A percentile compares a stretch with the other conserved stretches of the same genome.
Conservation (phyloP, 2,888 invertebrate genomes). For the Diplazon laetatorius region DNA sequence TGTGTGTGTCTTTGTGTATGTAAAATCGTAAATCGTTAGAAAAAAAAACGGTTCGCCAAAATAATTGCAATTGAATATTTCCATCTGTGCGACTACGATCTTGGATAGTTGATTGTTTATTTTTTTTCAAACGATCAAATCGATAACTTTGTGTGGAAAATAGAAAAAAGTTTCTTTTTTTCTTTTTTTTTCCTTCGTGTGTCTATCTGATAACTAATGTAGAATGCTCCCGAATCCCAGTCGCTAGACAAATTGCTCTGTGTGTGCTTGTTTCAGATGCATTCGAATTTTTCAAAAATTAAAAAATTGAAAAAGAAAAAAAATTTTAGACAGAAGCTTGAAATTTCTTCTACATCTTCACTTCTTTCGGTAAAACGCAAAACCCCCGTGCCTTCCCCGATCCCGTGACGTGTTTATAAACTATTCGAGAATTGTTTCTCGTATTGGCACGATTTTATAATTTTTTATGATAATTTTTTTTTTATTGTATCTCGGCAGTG, state of each 20-base stretch:
- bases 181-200: constrained; percentile 12
- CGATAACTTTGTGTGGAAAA: background rate
- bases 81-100: background rate
- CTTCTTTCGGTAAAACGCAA: constrained; percentile 51
- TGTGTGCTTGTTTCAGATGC: constrained; percentile 55
- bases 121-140: constrained; percentile 2
- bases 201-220: constrained; percentile 1
- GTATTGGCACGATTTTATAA: constrained; percentile 32
- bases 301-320: background rate
- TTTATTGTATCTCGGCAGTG: constrained; percentile 9
- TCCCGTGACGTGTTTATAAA: constrained; percentile 20
- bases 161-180: background rate
- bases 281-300: too few species aligned
- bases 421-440: constrained; percentile 24
- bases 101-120: background rate
- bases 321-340: background rate
- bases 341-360: constrained; percentile 35
- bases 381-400: background rate
- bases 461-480: too few species aligned
- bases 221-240: constrained; percentile 49
- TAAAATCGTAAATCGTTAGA: background rate
- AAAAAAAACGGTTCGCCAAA: background rate
- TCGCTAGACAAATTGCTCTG: constrained; percentile 58
- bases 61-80: too few species aligned
- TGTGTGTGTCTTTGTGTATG: too few species aligned